These are phyloP conservation scores for Holocentrus rufus DNA, from an alignment of 2,797 vertebrate species.

Conservation along the genomic window DNA sequence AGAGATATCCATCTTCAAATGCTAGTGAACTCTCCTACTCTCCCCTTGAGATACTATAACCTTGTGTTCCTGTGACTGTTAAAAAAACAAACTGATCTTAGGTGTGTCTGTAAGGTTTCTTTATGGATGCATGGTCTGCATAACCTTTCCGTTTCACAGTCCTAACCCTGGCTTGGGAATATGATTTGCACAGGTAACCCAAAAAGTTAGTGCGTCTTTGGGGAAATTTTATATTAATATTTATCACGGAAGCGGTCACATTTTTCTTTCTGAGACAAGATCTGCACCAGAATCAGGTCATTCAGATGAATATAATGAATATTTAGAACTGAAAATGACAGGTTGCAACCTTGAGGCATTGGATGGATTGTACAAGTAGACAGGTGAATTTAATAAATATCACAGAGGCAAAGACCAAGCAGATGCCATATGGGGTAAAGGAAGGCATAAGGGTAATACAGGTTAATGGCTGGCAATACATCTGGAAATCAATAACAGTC, in stretches of 20 bases:
- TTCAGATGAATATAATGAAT: constrained; percentile 14
- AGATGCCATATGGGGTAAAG: constrained; percentile 7
- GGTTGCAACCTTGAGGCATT: constrained; percentile 18
- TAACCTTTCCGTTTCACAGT: neutral
- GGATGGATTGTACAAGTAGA: constrained; percentile 7
- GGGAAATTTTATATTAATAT: constrained; percentile 10
- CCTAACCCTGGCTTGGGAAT: neutral
- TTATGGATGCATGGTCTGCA: constrained; percentile 4
- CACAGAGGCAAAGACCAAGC: neutral
- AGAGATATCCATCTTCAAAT: too few relatives aligned
- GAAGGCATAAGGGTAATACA: neutral
- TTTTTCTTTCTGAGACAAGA: constrained; percentile 26
- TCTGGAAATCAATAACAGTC: neutral
- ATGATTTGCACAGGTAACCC: neutral
- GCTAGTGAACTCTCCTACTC: too few relatives aligned
- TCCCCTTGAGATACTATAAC: neutral
- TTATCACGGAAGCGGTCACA: neutral
- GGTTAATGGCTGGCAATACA: neutral
- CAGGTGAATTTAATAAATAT: neutral
- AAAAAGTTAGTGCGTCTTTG: neutral
- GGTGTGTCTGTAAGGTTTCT: constrained; percentile 2
- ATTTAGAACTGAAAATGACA: constrained; percentile 17
- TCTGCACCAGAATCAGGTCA: neutral
- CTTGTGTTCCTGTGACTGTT: constrained; percentile 3
- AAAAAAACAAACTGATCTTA: constrained; percentile 4